Evolutionary conservation across 2,113 vertebrate genomes (phyloP), one percentile per base, ranked within the genome.

Genomic region (Gymnocephalus cernua): DNA sequence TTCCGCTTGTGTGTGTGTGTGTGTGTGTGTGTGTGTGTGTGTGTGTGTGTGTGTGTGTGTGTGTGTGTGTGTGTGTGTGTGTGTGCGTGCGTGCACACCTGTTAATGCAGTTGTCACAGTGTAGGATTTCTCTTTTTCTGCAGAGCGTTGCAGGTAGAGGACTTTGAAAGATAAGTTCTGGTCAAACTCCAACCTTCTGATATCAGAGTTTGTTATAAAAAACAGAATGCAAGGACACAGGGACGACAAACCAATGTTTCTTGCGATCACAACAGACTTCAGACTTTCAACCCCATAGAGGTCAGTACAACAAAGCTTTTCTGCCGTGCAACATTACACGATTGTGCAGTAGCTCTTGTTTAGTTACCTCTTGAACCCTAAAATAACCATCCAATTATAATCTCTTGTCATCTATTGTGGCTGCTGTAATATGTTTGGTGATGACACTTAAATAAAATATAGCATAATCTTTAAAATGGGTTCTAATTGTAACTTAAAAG

Each of bases 251-350:
- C n/a, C n/a, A n/a, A n/a, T n/a, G n/a, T n/a, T n/a, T n/a, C n/a
- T n/a, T n/a, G n/a, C n/a, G n/a, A n/a, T n/a, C n/a, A n/a, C n/a
- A n/a, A n/a, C n/a, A n/a, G n/a, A n/a, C n/a, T n/a, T n/a, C n/a
- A n/a, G n/a, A n/a, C n/a, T n/a, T n/a, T n/a, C n/a, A n/a, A n/a
- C n/a, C n/a, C n/a, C n/a, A n/a, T 70, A 79, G 79, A 79, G 69
- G 79, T 82, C 80, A 86, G 70, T 71, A n/a, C 48, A 79, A 61
- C 53, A 66, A 70, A 75, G 58, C 56, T 23, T 79, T 79, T 79
- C 61, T 45, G 15, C 7, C 50, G 23, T 1, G 18, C 1, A 27
- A 10, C 14, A 74, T 23, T 2, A 45, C 16, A 2, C 38, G 8
- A 38, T 10, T 41, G 3, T 27, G 19, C 10, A 72, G 25, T 10